phyloP scores from a whole-genome alignment of 2,797 vertebrate genomes.

The Bradypodion pumilum region DNA sequence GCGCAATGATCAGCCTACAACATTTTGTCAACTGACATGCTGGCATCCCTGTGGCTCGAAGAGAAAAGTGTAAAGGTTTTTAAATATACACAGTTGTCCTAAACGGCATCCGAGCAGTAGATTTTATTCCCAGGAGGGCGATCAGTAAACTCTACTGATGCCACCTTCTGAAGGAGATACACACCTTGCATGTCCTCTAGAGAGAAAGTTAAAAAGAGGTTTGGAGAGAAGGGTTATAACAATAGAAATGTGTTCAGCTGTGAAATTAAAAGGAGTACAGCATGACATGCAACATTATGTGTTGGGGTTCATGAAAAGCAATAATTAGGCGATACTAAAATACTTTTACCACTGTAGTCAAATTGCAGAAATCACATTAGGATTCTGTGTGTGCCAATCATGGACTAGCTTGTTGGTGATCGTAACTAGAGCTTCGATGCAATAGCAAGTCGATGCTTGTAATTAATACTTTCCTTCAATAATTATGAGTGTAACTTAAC shows the following conservation, averaged over 20 bases:
- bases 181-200: constrained; percentile 66
- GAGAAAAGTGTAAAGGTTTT: not conserved
- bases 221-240: constrained; percentile 60
- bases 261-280: constrained; percentile 80
- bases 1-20: not conserved
- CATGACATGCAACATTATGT: constrained; percentile 68
- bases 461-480: not conserved
- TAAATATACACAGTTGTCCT: not conserved
- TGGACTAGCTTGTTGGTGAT: not conserved
- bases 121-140: constrained; percentile 30
- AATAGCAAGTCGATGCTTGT: not conserved
- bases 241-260: constrained; percentile 79
- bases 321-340: constrained; percentile 67
- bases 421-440: not conserved
- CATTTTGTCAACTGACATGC: not conserved
- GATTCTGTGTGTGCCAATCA: not conserved
- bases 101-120: constrained; percentile 4
- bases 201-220: constrained; percentile 59
- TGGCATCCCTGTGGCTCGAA: not conserved
- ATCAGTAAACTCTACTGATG: constrained; percentile 9
- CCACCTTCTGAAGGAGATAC: constrained; percentile 31
- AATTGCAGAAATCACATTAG: constrained; percentile 37
- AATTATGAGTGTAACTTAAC: not conserved
- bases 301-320: constrained; percentile 72
- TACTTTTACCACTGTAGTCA: constrained; percentile 42